Evolutionary conservation across 1,140 invertebrate species (phyloP), one percentile per base, ranked within the genome.

Genomic region (Calliphora vicina): DNA sequence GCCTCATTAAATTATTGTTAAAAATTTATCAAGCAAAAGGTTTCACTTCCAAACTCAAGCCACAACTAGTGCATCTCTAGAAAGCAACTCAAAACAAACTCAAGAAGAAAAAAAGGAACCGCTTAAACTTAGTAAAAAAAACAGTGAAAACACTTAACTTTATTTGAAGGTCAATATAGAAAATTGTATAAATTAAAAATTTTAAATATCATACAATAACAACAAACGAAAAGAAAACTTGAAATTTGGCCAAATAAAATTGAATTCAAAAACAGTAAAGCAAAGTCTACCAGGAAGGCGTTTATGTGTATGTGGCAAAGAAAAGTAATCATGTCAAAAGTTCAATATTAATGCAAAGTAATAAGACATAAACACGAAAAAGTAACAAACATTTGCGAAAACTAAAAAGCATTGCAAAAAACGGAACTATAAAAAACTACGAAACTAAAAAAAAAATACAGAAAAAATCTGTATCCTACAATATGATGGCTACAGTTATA

Each of bases 401-500:
- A 50, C 45, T 50, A 50, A 17, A 17, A 35, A 35, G 10, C 6
- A 4, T 0, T 15, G 13, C 6, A 35, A 8, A 35, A 2, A 35
- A 35, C 45, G 12, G 15, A 50, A 50, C 10, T 4, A 50, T 15
- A 50, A 15, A 6, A 6, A 50, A 50, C 12, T 15, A 50, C 3
- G 17, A 50, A 50, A 12, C 61, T 10, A 29, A 74, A 35, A 20
- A 25, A 80, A 10, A 25, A 80, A n/a, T 80, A 29, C 9, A 25
- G 71, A 57, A 76, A 61, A 74, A 50, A 27, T 20, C 27, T 80
- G 76, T 45, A 42, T 42, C 67, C 27, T 42, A 42, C 35, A 76
- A 42, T n/a, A 78, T 45, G 74, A 45, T 35, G 9, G 74, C 42
- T 45, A 25, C 42, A 43, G 74, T 43, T 78, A 78, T 78, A 78